Conservation (phyloP, 2,797 vertebrate species). For the Hippocampus kuda region DNA sequence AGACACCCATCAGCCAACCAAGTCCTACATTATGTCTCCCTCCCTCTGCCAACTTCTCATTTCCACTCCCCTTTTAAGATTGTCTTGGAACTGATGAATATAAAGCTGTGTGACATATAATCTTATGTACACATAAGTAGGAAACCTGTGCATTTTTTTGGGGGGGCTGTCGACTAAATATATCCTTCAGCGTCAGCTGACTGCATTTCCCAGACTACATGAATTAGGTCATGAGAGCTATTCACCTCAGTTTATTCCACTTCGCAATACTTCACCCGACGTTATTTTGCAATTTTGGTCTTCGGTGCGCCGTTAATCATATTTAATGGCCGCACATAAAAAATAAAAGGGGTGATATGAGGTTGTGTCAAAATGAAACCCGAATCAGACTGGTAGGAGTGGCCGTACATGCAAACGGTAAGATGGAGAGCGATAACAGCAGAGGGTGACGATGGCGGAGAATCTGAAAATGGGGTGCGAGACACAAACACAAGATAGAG, state of each 20-base stretch:
- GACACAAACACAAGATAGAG: constrained; percentile 72
- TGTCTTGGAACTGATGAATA: constrained; percentile 19
- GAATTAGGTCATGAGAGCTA: constrained; percentile 58
- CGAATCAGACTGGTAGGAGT: constrained; percentile 17
- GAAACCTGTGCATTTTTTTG: constrained; percentile 6
- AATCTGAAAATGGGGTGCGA: constrained; percentile 63
- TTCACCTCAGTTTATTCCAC: constrained; percentile 40
- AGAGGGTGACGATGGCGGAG: constrained; percentile 51
- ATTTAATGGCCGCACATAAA: constrained; percentile 22
- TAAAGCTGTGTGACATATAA: constrained; percentile 5
- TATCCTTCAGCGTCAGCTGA: constrained; percentile 45
- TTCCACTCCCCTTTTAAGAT: constrained; percentile 50
- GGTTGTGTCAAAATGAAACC: constrained; percentile 19
- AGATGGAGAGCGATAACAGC: constrained; percentile 40
- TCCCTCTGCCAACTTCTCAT: constrained; percentile 48
- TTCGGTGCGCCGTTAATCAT: constrained; percentile 25
- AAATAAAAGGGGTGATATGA: constrained; percentile 18
- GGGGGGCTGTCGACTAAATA: constrained; percentile 39
- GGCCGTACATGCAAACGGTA: constrained; percentile 24
- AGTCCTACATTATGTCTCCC: constrained; percentile 49
- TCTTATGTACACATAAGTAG: not conserved
- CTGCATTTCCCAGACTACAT: constrained; percentile 54
- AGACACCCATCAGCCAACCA: constrained; percentile 68
- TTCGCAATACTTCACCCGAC: constrained; percentile 40
- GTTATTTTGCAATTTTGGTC: constrained; percentile 29